Evolutionary conservation across 2,113 vertebrate genomes (phyloP).

Genomic region (Micronycteris hirsuta): DNA sequence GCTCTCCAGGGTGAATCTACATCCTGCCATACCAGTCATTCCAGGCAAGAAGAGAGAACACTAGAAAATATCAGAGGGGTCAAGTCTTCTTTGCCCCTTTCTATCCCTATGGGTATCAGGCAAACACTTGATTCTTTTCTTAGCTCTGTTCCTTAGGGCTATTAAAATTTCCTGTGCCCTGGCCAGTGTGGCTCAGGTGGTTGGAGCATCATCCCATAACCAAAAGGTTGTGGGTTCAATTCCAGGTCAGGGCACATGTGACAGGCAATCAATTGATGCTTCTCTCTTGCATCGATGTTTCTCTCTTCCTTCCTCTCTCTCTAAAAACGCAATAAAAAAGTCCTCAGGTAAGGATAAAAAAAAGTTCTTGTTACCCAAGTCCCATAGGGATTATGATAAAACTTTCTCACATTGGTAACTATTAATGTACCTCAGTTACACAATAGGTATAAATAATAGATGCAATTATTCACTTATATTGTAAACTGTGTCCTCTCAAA

Average conservation of each 20-base stretch:
- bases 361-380: neutral
- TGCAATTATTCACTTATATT: conserved; percentile 9
- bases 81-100: neutral
- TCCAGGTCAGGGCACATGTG: no score
- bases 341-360: neutral
- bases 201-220: no score
- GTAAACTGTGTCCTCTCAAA: neutral
- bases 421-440: conserved; percentile 1
- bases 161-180: neutral
- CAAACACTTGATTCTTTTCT: neutral
- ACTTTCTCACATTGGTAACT: neutral
- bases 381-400: neutral
- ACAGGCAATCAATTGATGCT: no score
- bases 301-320: no score
- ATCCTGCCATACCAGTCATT: neutral
- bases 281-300: no score
- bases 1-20: neutral
- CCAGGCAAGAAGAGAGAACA: neutral
- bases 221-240: no score
- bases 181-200: no score
- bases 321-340: no score
- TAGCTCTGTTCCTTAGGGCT: neutral
- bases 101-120: neutral
- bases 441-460: neutral
- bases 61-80: neutral